Percentiles rank a stretch among this genome's conserved stretches.
Conservation (phyloP, 2,797 vertebrate genomes). For the Sciurus carolinensis region DNA sequence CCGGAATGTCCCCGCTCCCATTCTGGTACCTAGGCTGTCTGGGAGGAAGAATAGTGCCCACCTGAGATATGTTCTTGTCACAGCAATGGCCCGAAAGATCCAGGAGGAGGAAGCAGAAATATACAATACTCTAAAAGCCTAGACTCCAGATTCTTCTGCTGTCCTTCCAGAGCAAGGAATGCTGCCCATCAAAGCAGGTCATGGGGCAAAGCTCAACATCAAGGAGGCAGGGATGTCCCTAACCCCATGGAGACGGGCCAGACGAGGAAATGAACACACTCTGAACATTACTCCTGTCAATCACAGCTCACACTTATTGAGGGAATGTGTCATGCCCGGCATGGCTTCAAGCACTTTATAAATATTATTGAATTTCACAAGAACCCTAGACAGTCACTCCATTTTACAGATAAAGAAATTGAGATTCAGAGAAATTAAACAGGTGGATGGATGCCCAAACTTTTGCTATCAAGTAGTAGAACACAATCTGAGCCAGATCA, state of each 20-base stretch:
- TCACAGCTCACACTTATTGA: not conserved
- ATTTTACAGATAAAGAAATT: constrained; percentile 7
- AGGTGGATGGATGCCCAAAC: not conserved
- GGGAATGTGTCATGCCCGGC: not conserved
- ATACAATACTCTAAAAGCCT: not conserved
- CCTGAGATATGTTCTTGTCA: not conserved
- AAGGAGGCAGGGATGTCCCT: not conserved
- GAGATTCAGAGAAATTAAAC: not conserved
- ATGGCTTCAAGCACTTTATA: not conserved
- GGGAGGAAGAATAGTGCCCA: not conserved
- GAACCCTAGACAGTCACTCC: not conserved
- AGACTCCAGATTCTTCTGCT: not conserved
- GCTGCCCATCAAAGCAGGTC: not conserved
- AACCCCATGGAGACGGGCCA: not conserved
- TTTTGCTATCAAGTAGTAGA: not conserved
- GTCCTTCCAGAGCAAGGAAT: not conserved
- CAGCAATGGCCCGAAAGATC: not conserved
- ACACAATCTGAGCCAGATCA: not conserved
- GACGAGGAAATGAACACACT: not conserved
- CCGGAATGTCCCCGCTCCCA: not conserved
- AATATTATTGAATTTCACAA: constrained; percentile 10
- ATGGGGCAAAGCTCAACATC: not conserved
- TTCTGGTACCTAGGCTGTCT: not conserved
- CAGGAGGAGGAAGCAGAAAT: not conserved
- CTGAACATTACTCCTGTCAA: not conserved